Conservation (phyloP, 1,140 invertebrate species). For the Bombus waltoni region DNA sequence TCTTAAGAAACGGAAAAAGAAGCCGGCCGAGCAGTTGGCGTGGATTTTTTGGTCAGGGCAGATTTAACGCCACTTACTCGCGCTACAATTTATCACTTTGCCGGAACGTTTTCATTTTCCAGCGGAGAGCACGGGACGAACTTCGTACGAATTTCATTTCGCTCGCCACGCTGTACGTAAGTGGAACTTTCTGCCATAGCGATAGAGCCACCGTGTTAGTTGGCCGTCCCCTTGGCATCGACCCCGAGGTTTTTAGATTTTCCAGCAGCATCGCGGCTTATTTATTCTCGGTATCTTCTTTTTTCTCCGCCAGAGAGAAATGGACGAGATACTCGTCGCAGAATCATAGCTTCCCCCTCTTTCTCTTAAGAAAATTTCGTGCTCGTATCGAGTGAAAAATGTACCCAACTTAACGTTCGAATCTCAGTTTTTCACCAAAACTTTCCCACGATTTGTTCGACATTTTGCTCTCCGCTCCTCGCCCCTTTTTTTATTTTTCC, state of each 20-base stretch:
- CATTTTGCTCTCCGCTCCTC: too few relatives aligned
- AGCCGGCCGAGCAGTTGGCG: not conserved
- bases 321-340: not conserved
- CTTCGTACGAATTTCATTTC: slow-evolving; percentile 50
- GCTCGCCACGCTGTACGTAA: slow-evolving; percentile 26
- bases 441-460: not conserved
- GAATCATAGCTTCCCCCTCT: not conserved
- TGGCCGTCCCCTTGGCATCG: slow-evolving; percentile 25
- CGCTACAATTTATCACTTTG: slow-evolving; percentile 36
- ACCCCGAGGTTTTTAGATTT: slow-evolving; percentile 18
- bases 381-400: not conserved
- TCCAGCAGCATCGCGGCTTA: slow-evolving; percentile 17
- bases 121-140: slow-evolving; percentile 11
- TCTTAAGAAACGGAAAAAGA: not conserved
- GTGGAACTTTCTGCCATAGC: slow-evolving; percentile 39
- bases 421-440: not conserved
- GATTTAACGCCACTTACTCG: slow-evolving; percentile 51
- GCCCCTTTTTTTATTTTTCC: too few relatives aligned
- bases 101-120: slow-evolving; percentile 46
- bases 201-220: slow-evolving; percentile 14
- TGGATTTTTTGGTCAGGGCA: slow-evolving; percentile 44
- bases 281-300: slow-evolving; percentile 13
- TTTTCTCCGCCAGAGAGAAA: not conserved
- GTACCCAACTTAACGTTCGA: not conserved
- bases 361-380: too few relatives aligned